Evolutionary conservation across 2,888 invertebrate species (phyloP).

Genomic region (Pristionchus japonicus): DNA sequence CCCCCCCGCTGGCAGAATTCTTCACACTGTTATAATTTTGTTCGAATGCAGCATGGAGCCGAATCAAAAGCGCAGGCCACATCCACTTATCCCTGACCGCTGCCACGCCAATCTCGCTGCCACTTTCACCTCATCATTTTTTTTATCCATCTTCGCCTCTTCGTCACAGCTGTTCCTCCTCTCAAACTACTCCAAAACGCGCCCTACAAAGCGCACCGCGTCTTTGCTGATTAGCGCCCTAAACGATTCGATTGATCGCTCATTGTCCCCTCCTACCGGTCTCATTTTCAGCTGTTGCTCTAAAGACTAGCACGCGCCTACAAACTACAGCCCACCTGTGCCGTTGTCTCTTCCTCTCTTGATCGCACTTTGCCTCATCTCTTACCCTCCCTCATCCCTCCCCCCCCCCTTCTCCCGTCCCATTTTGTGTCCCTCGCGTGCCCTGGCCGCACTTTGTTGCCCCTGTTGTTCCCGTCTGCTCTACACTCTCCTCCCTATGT

Average conservation of each 20-base stretch:
- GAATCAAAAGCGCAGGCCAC: too few relatives aligned
- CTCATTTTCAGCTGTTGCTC: too few relatives aligned
- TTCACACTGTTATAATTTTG: too few relatives aligned
- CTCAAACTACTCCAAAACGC: too few relatives aligned
- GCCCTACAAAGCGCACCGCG: background rate
- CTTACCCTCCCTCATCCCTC: background rate
- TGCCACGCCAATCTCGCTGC: too few relatives aligned
- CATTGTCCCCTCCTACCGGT: too few relatives aligned
- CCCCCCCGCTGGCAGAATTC: too few relatives aligned
- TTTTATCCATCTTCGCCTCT: background rate
- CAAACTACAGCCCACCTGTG: background rate
- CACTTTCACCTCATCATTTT: background rate
- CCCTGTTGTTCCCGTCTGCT: background rate
- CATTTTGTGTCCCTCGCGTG: constrained; percentile 11
- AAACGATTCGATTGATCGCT: too few relatives aligned
- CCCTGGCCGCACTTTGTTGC: background rate
- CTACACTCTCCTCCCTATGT: background rate
- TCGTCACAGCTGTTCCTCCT: background rate
- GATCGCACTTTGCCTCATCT: background rate
- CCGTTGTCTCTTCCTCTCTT: background rate
- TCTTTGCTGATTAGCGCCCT: too few relatives aligned
- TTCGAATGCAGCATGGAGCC: too few relatives aligned
- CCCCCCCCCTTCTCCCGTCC: background rate
- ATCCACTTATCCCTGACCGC: background rate
- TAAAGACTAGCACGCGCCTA: too few relatives aligned